Conservation (phyloP, 1,140 invertebrate species). For the Eueides isabella region DNA sequence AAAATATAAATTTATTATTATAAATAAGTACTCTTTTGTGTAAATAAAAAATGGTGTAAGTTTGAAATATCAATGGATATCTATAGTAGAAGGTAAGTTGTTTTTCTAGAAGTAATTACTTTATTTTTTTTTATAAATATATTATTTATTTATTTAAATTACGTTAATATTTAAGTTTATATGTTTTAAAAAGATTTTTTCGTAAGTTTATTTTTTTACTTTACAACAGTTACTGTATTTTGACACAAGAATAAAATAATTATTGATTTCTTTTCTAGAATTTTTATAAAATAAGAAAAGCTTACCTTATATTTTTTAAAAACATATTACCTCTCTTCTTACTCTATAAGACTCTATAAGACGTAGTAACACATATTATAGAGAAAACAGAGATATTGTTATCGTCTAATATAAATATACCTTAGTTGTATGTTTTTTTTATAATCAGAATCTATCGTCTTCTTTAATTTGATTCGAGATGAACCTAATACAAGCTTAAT, state of each 20-base stretch:
- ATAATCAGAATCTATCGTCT: not conserved
- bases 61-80: constrained; percentile 18
- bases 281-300: not conserved
- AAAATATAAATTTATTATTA: not conserved
- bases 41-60: not conserved
- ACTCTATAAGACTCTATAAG: no score
- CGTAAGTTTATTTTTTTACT: no score
- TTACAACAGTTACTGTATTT: not conserved
- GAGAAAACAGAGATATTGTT: not conserved
- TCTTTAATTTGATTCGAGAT: not conserved
- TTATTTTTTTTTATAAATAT: not conserved
- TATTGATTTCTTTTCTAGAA: not conserved
- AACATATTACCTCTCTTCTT: no score
- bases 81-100: constrained; percentile 16
- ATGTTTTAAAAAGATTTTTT: no score
- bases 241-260: not conserved
- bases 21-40: not conserved
- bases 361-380: no score
- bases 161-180: not conserved
- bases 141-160: not conserved
- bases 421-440: no score
- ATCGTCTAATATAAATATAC: no score
- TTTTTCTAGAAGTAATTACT: not conserved
- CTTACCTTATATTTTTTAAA: no score
- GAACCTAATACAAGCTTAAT: no score